Base-by-base conservation (phyloP, 2,797 vertebrate genomes). In the Diglossa cyanea region DNA sequence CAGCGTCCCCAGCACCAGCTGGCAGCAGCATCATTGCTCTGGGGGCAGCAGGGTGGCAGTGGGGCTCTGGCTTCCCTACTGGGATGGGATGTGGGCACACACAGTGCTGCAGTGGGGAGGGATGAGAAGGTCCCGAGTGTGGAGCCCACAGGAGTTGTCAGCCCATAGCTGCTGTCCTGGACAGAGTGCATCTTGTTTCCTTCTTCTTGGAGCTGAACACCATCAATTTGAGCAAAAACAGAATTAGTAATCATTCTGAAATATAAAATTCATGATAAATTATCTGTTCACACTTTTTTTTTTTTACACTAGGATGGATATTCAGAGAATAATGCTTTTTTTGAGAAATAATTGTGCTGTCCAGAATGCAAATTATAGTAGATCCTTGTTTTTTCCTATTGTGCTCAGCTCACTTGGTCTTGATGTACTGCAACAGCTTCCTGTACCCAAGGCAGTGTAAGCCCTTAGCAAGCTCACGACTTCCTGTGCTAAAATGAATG, bases 41-140 rank as follows among this genome's bases (percentile, higher is more conserved):
- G 1, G 14, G 19, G 39, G 14, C 28, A 74, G 28, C 0, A 0
- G 19, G 7, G 8, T 82, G 54, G 26, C 26, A 44, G 12, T 3
- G 2, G 11, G 11, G 2, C 30, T 39, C 45, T 58, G 53, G 23
- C n/a, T 20, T 68, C 20, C 19, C 61, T 37, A 1, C 13, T 31
- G 50, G 44, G 37, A 4, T 66, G 31, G 31, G 61, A 35, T 50
- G 17, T 50, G 45, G 42, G 37, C 35, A 30, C 11, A 33, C 10
- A 31, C n/a, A 31, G 13, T 0, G 1, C 61, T 58, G 39, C 19
- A 7, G 19, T 33, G 47, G 17, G 12, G 24, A 87, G 28, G 37
- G 31, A 20, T 11, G 23, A 31, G 58, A 25, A 58, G 11, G 17
- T 74, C 17, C 21, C 2, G 1, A 19, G 25, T 3, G 2, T 24